Evolutionary conservation across 2,888 invertebrate genomes (phyloP), one percentile per base, ranked within the genome.

Genomic region (Lycia hirtaria): DNA sequence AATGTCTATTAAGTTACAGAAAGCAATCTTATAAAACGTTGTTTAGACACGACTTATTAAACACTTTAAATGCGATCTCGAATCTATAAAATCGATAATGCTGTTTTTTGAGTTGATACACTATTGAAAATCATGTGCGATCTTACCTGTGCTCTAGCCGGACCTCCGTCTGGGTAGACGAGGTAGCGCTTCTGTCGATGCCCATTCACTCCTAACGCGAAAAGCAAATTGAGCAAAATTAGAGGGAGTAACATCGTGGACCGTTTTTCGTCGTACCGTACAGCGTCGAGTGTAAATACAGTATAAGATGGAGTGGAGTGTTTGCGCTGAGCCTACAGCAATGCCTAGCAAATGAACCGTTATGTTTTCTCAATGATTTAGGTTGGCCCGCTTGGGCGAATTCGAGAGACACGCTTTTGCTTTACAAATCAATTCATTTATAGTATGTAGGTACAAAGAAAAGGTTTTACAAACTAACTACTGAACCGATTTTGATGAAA

Each of bases 131-230:
- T n/a, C n/a, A n/a, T n/a, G n/a, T n/a, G n/a, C n/a, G n/a, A n/a
- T n/a, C n/a, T n/a, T 90, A 94, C 94, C 92, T 94, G 93, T 38
- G 94, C 87, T 84, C 94, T 87, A 47, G 93, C 93, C 1, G 92
- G 92, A 4, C 93, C 90, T 37, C 93, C 94, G 64, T 93, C 90
- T 6, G 93, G 93, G 74, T 93, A 94, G n/a, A 94, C 87, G 47
- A 94, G 85, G 70, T 92, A 93, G 56, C 94, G 83, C 68, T 85
- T 92, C 58, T 93, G 87, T 60, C 94, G 83, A 49, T 73, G 67
- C 54, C 75, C 76, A 57, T 76, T 75, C 53, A 68, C 76, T 10
- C 68, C 71, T 26, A 75, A 71, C 58, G 76, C 60, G 54, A 57
- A 53, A 57, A 60, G 71, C 70, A 84, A 79, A 81, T 83, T 82